Evolutionary conservation across 2,888 invertebrate genomes (phyloP), one percentile per base, ranked within the genome.

Genomic region (Drosophila flavopinicola): DNA sequence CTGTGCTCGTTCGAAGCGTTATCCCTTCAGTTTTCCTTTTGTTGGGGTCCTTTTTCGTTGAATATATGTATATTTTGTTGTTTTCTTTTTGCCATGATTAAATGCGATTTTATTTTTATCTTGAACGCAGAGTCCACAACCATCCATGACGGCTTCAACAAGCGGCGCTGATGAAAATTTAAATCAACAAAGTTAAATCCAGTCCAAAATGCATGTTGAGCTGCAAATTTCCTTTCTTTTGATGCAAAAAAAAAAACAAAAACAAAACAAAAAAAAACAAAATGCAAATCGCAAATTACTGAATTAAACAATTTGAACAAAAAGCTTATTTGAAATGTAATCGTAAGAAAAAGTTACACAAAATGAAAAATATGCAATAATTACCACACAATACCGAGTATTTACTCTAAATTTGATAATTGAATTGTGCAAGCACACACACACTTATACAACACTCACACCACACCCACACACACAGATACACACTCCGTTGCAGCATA

Each of bases 141-240:
- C 94, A 89, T 83, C 91, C 91, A 85, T 90, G 90, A 91, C 90
- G 89, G 90, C 91, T 91, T 90, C 93, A 92, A 90, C 92, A 92
- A 88, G 93, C 94, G 89, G 94, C 94, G 91, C 94, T 83, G 95
- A 95, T 90, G 95, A 94, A 91, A 95, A 95, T 92, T 93, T 95
- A 92, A 95, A 95, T 92, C 94, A 94, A 84, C 90, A 91, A 85
- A 88, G 87, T 84, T 89, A 90, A 90, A 89, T 76, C 71, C 57
- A 60, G 75, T 75, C 75, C 69, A 72, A 60, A 71, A 66, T 66
- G 84, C 79, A 84, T 84, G 79, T 75, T 73, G 64, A 66, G 78
- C 77, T 64, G 45, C 69, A 69, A 32, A 56, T 65, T 70, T 73
- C 33, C 37, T 72, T 76, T 76, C 20, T 29, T 54, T 65, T 32